Evolutionary conservation across 2,113 vertebrate species (phyloP).

Genomic region (Ceratotherium simum): DNA sequence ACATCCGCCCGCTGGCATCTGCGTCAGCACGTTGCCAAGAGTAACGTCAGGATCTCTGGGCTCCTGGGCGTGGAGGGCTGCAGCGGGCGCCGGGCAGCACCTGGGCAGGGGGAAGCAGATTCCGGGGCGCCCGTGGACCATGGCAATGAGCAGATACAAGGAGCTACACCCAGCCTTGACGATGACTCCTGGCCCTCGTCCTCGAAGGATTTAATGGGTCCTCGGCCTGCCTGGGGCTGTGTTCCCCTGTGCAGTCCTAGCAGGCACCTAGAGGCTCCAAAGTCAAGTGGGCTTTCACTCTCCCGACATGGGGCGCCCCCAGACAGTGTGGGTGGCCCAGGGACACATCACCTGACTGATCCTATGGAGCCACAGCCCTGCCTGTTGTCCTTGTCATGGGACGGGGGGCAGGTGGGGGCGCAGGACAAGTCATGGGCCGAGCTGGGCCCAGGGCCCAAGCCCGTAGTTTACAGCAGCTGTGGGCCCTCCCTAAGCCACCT

Average conservation of each 20-base stretch:
- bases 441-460: background rate
- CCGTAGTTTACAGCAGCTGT: background rate
- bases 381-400: background rate
- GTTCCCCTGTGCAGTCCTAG: accelerated
- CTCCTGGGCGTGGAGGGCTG: conserved; percentile 22
- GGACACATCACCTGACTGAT: background rate
- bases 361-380: too few species aligned
- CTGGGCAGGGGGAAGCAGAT: background rate
- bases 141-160: accelerated
- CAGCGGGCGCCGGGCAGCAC: background rate
- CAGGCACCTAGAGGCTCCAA: background rate
- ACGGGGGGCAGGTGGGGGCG: background rate
- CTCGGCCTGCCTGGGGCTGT: background rate
- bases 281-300: background rate
- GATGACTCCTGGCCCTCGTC: accelerated
- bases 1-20: background rate
- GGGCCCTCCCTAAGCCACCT: background rate
- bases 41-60: conserved; percentile 57
- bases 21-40: conserved; percentile 73
- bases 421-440: background rate
- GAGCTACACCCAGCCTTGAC: background rate
- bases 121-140: accelerated
- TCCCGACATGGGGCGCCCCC: background rate
- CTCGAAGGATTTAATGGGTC: background rate
- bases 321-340: background rate